These are phyloP conservation scores for Hemaris fuciformis DNA, from an alignment of 2,888 invertebrate species.

Conservation along the genomic window DNA sequence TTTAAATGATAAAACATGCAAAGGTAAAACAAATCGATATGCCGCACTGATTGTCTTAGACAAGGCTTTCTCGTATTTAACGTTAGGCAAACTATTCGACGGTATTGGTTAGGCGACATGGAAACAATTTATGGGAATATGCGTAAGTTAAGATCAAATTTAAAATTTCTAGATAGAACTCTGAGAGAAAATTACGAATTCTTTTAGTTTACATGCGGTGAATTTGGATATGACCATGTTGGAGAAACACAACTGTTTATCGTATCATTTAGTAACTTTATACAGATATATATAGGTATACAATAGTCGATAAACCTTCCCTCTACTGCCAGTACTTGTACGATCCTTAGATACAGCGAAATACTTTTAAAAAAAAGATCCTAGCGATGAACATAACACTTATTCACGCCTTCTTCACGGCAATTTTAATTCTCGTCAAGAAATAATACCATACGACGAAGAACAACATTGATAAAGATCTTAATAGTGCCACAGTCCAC, in stretches of 20 bases:
- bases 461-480: too few species aligned
- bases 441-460: too few species aligned
- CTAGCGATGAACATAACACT: not conserved
- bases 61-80: slow-evolving; percentile 6
- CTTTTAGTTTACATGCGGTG: not conserved
- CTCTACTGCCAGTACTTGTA: too few species aligned
- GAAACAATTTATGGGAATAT: slow-evolving; percentile 15
- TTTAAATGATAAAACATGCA: slow-evolving; percentile 15
- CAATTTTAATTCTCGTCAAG: not conserved
- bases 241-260: not conserved
- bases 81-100: slow-evolving; percentile 13
- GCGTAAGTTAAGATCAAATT: slow-evolving; percentile 22
- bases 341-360: too few species aligned
- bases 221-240: not conserved
- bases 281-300: too few species aligned
- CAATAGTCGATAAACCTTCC: too few species aligned
- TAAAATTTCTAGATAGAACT: slow-evolving; percentile 27
- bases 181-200: slow-evolving; percentile 11
- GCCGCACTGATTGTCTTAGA: slow-evolving; percentile 13
- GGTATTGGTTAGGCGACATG: slow-evolving; percentile 4
- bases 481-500: not conserved
- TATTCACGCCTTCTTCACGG: not conserved
- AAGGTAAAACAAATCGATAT: slow-evolving; percentile 3
- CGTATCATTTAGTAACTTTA: not conserved
- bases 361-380: too few species aligned